phyloP scores from a whole-genome alignment of 2,797 vertebrate species.

The Artibeus lituratus region DNA sequence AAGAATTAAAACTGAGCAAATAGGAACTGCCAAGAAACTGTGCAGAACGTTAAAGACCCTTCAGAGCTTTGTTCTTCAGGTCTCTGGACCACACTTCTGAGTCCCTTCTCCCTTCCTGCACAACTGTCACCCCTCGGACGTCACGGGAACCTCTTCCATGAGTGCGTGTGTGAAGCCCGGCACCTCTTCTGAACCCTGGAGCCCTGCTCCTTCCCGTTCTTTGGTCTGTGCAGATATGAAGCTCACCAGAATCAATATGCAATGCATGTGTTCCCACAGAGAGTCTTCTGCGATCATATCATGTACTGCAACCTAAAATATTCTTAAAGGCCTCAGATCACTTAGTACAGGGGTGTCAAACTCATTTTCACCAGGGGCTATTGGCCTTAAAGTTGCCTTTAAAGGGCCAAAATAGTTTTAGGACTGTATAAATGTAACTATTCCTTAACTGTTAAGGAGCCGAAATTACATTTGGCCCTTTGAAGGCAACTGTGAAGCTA shows the following conservation, averaged over 20 bases:
- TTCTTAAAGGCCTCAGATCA: not conserved
- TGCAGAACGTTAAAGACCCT: not conserved
- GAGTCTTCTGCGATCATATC: not conserved
- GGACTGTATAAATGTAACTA: too few relatives aligned
- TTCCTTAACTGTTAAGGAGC: too few relatives aligned
- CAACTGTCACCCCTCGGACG: not conserved
- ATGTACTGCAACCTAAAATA: not conserved
- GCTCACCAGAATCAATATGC: not conserved
- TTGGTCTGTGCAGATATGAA: not conserved
- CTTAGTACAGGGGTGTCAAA: not conserved
- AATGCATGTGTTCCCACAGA: not conserved
- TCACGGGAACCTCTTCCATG: not conserved
- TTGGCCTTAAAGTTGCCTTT: too few relatives aligned
- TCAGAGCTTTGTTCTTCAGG: not conserved
- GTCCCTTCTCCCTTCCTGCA: not conserved
- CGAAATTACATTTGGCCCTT: too few relatives aligned
- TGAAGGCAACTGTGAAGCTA: too few relatives aligned
- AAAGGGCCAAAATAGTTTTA: too few relatives aligned
- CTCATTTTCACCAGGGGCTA: too few relatives aligned
- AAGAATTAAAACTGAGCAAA: not conserved
- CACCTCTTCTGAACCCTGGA: not conserved
- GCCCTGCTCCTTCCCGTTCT: not conserved
- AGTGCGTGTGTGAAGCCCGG: not conserved
- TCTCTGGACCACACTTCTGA: not conserved
- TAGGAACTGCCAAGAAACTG: not conserved